Evolutionary conservation across 2,888 invertebrate genomes (phyloP).

Genomic region (Achlya flavicornis): DNA sequence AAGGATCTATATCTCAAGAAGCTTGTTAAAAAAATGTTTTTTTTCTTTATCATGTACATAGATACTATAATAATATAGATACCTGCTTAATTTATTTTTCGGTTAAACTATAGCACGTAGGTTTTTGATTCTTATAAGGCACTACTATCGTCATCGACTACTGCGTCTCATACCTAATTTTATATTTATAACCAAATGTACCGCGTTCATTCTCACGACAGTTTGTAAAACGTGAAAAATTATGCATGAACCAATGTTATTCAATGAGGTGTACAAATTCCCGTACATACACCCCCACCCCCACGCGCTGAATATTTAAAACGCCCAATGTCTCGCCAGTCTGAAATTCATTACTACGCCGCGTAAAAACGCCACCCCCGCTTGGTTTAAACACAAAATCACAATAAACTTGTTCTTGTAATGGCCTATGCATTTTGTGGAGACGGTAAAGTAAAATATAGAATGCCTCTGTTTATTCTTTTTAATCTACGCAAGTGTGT

Average conservation of each 20-base stretch:
- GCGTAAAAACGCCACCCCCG: constrained; percentile 70
- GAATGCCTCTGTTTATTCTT: constrained; percentile 50
- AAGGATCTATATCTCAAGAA: too few species aligned
- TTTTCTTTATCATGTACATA: too few species aligned
- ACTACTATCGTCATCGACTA: too few species aligned
- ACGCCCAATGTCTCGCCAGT: constrained; percentile 61
- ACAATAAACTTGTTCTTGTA: constrained; percentile 77
- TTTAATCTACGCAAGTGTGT: constrained; percentile 46
- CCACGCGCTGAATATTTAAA: constrained; percentile 75
- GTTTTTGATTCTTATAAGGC: too few species aligned
- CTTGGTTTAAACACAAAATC: constrained; percentile 81
- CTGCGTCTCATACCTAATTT: background rate
- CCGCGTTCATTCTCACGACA: constrained; percentile 37
- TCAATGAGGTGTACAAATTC: constrained; percentile 77
- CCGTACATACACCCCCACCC: constrained; percentile 35
- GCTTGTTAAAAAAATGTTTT: too few species aligned
- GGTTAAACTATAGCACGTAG: too few species aligned
- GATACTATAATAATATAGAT: too few species aligned
- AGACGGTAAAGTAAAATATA: constrained; percentile 38
- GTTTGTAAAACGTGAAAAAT: constrained; percentile 61
- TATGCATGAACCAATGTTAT: constrained; percentile 81
- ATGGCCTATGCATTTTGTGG: constrained; percentile 75
- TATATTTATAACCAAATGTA: background rate
- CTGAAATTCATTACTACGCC: constrained; percentile 72
- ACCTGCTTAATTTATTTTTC: too few species aligned